Percentiles rank a stretch among this genome's conserved stretches.
phyloP scores from a whole-genome alignment of 2,888 invertebrate species.

The Andrena marginata region DNA sequence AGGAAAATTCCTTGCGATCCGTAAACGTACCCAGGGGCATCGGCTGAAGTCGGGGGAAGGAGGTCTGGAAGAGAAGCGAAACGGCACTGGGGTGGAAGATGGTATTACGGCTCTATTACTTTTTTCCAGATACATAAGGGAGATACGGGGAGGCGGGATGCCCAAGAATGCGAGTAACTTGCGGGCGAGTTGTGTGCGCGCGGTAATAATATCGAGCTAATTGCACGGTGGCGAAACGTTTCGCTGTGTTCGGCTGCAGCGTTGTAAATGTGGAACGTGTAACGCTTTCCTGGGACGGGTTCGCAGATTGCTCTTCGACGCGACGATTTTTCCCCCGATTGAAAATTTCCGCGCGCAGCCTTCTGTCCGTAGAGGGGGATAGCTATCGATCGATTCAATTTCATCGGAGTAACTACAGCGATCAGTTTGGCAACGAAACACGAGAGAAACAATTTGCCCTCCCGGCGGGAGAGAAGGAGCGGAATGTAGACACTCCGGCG shows the following conservation, averaged over 20 bases:
- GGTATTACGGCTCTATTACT: conserved; percentile 66
- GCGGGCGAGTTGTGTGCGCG: conserved; percentile 70
- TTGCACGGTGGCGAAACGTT: conserved; percentile 68
- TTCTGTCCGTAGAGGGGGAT: no score
- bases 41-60: neutral
- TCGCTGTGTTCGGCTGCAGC: conserved; percentile 31
- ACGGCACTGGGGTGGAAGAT: conserved; percentile 46
- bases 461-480: neutral
- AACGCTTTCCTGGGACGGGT: neutral
- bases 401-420: no score
- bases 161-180: conserved; percentile 68
- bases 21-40: neutral
- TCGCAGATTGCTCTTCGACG: neutral
- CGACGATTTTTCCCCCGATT: neutral
- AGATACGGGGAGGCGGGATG: conserved; percentile 51
- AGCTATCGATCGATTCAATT: no score
- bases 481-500: no score
- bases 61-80: conserved; percentile 22
- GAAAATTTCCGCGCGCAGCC: neutral
- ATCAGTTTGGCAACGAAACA: no score
- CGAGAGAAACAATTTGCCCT: conserved; percentile 32
- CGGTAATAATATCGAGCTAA: conserved; percentile 78
- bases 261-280: conserved; percentile 41
- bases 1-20: conserved; percentile 6
- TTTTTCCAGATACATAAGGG: conserved; percentile 44